Base-by-base conservation (phyloP, 2,797 vertebrate genomes). In the Lophius americanus region DNA sequence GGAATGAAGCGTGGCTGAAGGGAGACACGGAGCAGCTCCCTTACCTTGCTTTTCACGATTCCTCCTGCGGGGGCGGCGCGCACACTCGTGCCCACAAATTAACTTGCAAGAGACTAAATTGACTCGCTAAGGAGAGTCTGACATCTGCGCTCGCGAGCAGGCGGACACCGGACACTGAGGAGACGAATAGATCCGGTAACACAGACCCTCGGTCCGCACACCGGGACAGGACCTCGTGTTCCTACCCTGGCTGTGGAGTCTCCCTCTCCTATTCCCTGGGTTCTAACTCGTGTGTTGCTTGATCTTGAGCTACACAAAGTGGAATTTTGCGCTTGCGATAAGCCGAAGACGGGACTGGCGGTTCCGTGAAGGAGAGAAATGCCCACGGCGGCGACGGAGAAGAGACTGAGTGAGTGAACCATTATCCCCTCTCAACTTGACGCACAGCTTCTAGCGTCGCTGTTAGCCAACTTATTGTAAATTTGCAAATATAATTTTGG, bases 321-420 rank as follows among this genome's bases (percentile, higher is more conserved):
- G 91, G 91, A 89, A 87, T 91, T 89, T 67, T 69, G 78, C 71
- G 79, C 81, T 81, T 51, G 82, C 76, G 69, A 10, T 64, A 35
- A 80, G 78, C 56, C 82, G 80, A 81, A 76, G 78, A 81, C 86
- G 70, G 88, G 81, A 90, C 83, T 89, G 47, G 88, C 35, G 80
- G 57, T 74, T 77, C 43, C 60, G 14, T 71, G 59, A 61, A 64
- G 83, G 77, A 89, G 86, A 92, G 92, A 89, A 83, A 94, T 94
- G 93, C 91, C 71, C 78, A 90, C 83, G 81, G 84, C 85, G 84
- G 87, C 46, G 90, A 87, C 88, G 86, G 75, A 84, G 83, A 84
- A 73, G 88, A 90, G 90, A 88, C 86, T 87, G 91, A 86, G 93
- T 94, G 86, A 93, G 93, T 93, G 68, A 52, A 53, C 64, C 58